A percentile compares a stretch with the other conserved stretches of the same genome.
These are phyloP conservation scores for Tetranychus urticae DNA, from an alignment of 1,140 invertebrate genomes.

Conservation along the genomic window DNA sequence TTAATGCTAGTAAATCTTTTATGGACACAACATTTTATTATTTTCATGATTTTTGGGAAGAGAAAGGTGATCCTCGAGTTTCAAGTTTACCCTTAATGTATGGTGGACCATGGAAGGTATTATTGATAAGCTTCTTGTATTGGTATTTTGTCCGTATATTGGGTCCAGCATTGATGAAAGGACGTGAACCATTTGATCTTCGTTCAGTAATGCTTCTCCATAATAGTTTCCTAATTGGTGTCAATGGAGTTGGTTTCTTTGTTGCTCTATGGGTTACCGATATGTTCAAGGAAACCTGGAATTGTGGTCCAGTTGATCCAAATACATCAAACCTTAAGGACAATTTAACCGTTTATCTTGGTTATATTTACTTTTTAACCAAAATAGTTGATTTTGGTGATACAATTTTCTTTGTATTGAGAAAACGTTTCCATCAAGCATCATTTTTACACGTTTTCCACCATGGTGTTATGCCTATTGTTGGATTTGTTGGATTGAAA, in stretches of 20 bases:
- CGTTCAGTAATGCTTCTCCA: slow-evolving; percentile 20
- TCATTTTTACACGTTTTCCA: slow-evolving; percentile 27
- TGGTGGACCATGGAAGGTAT: slow-evolving; percentile 4
- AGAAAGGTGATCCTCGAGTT: slow-evolving; percentile 4
- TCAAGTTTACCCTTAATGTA: slow-evolving; percentile 25
- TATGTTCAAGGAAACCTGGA: background rate
- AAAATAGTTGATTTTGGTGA: slow-evolving; percentile 25
- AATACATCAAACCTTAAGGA: background rate
- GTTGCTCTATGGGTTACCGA: background rate
- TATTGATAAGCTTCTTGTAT: slow-evolving; percentile 47
- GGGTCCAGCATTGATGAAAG: slow-evolving; percentile 23
- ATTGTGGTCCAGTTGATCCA: background rate
- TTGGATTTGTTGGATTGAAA: background rate
- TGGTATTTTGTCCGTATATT: slow-evolving; percentile 51
- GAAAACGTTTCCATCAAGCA: slow-evolving; percentile 25
- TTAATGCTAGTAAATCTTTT: background rate
- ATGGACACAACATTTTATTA: background rate
- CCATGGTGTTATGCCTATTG: slow-evolving; percentile 16
- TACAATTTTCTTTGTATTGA: slow-evolving; percentile 25
- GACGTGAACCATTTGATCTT: slow-evolving; percentile 22
- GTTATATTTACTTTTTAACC: slow-evolving; percentile 25
- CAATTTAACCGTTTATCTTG: background rate
- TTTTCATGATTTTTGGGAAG: slow-evolving; percentile 5
- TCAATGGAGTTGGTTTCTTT: background rate
- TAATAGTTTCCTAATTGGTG: slow-evolving; percentile 19